phyloP scores from a whole-genome alignment of 2,888 invertebrate genomes.

The Elgonia sp. region DNA sequence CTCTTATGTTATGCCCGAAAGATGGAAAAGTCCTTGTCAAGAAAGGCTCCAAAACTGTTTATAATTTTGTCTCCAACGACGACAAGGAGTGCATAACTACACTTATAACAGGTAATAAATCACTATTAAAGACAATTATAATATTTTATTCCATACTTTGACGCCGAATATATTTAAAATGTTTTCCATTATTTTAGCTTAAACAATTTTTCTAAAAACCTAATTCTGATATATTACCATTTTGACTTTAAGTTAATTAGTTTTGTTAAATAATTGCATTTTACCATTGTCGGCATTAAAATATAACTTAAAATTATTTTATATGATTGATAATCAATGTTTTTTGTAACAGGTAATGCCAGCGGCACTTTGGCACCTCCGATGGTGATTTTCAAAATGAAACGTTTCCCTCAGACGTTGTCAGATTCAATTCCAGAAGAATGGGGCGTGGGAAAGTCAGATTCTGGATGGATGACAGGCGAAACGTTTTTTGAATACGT shows the following conservation, averaged over 20 bases:
- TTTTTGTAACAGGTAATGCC: no score
- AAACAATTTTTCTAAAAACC: no score
- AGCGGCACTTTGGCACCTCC: slow-evolving; percentile 79
- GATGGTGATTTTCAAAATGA: slow-evolving; percentile 81
- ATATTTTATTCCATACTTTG: no score
- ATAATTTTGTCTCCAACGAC: slow-evolving; percentile 17
- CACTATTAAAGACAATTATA: no score
- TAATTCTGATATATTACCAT: no score
- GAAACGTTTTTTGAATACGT: slow-evolving; percentile 85
- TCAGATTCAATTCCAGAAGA: slow-evolving; percentile 79
- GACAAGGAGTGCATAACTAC: slow-evolving; percentile 36
- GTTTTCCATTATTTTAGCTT: no score
- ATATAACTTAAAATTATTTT: no score
- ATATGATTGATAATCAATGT: no score
- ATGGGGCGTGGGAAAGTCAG: slow-evolving; percentile 85
- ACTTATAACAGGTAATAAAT: slow-evolving; percentile 2
- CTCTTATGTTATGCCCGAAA: slow-evolving; percentile 80
- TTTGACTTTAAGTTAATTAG: no score
- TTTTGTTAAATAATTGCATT: no score
- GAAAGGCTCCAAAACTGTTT: slow-evolving; percentile 26
- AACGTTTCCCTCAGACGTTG: slow-evolving; percentile 80
- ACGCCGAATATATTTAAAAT: no score
- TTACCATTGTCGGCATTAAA: no score
- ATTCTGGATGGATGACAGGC: slow-evolving; percentile 86
- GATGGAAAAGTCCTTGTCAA: slow-evolving; percentile 43